Evolutionary conservation across 1,140 invertebrate species (phyloP), one percentile per base, ranked within the genome.

Genomic region (Steinernema feltiae): DNA sequence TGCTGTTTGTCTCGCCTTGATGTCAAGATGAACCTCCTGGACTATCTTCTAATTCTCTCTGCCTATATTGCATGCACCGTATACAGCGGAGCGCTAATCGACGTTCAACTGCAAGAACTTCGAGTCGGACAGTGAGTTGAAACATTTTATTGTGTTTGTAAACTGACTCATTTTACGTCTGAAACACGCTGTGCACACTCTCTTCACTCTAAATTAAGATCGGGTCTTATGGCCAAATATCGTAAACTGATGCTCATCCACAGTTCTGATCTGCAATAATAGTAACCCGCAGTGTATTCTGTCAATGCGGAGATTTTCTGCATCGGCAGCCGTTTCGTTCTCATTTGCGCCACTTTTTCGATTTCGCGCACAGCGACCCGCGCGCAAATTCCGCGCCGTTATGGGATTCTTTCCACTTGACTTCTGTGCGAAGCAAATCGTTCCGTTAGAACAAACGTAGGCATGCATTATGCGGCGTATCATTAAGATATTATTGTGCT

Each of bases 91-190:
- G 12, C 53, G 53, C 53, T 63, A 3, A 76, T 78, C 21, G 77
- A 78, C 30, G 69, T 78, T 3, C 63, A 78, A 73, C 46, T 78
- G 48, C 77, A 78, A 31, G 77, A 78, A 53, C 76, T 78, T 18
- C 48, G 76, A n/a, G 24, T 78, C 17, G 77, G 77, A 48, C 76
- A 78, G 77, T 78, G 32, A 78, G 77, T 78, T 46, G 3, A 75
- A 53, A 29, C 30, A 70, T 77, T 77, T 71, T 74, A 32, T 35
- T 12, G 31, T 32, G 31, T 32, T 30, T 48, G 27, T 12, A 17
- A 12, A 17, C 24, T 76, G 35, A 75, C 1, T 35, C 18, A 74
- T 32, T 32, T 7, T n/a, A 15, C 30, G 27, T 27, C 29, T 75
- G 30, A 41, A 41, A 41, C 35, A 41, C 35, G 7, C 35, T 41